Evolutionary conservation across 1,140 invertebrate genomes (phyloP).

Genomic region (Heliothis subflexa): DNA sequence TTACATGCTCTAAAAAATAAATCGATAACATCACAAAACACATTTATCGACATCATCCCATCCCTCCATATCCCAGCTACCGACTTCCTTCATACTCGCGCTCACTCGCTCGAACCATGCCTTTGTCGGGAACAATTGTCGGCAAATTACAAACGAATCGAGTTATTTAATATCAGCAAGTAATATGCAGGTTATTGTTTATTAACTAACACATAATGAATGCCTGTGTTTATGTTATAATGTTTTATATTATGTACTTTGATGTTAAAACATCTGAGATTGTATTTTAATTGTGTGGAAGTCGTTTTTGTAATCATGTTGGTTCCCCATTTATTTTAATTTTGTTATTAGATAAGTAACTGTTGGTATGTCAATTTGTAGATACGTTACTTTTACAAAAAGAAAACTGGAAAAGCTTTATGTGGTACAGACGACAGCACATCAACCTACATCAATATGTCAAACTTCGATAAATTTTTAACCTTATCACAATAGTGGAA

Average conservation of each 20-base stretch:
- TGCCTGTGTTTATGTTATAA: conserved; percentile 35
- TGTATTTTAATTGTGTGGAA: background rate
- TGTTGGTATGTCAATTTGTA: no score
- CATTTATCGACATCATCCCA: conserved; percentile 51
- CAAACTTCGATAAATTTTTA: no score
- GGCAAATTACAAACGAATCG: conserved; percentile 86
- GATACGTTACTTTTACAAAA: no score
- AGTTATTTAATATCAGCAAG: conserved; percentile 85
- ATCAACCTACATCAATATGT: no score
- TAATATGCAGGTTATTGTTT: conserved; percentile 79
- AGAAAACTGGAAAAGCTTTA: no score
- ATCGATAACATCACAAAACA: background rate
- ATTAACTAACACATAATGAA: conserved; percentile 56
- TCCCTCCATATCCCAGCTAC: conserved; percentile 73
- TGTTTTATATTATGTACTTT: conserved; percentile 35
- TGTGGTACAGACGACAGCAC: no score
- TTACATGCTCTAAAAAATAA: background rate
- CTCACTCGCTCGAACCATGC: conserved; percentile 83
- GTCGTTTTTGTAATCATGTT: background rate
- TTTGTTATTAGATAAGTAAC: no score
- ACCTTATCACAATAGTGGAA: no score
- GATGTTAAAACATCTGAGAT: conserved; percentile 5
- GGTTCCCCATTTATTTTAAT: background rate
- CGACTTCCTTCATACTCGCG: conserved; percentile 85
- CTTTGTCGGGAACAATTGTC: conserved; percentile 86